Base-by-base conservation (phyloP, 1,140 invertebrate species). In the Eurosta solidaginis region DNA sequence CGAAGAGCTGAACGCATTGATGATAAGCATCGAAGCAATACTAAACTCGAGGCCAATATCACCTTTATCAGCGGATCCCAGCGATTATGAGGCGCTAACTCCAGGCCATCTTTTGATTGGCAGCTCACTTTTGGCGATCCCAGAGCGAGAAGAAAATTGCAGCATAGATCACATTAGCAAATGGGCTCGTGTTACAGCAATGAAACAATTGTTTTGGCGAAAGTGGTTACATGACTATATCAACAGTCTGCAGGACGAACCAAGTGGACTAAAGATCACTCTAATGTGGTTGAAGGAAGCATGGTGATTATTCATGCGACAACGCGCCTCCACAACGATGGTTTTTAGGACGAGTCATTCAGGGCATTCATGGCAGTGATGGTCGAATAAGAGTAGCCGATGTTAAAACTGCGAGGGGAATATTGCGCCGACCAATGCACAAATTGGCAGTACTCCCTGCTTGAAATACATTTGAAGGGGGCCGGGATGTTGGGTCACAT, bases 291-390 rank as follows among this genome's bases (percentile, higher is more conserved):
- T 14, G 40, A 45, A 22, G 40, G 68, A 74, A 5, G 14, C 25
- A 6, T 75, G 25, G 74, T 75, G 6, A 49, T 27, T 49, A 27
- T 74, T 20, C 17, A 42, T 7, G 83, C 86, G 81, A 85, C 9
- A 83, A 85, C 75, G 3, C 77, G 40, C 83, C 84, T 10, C 85
- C 84, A 10, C 77, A 85, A 10, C 78, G 81, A 14, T 89, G 88
- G 88, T 25, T 80, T 40, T 50, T 86, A 5, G 80, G 77, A 22
- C 78, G 80, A 17, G 81, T 88, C 25, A 77, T 81, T 22, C 79
- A 80, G 29, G 20, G 81, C 0, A 79, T 83, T 78, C 82, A 80
- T 22, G 85, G 84, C 22, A 25, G 12, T 6, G 86, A 88, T 80
- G 79, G 79, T 40, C 49, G 80, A 6, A 76, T 82, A 0, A 59